Conservation (phyloP, 2,797 vertebrate species). For the Aselliscus stoliczkanus region DNA sequence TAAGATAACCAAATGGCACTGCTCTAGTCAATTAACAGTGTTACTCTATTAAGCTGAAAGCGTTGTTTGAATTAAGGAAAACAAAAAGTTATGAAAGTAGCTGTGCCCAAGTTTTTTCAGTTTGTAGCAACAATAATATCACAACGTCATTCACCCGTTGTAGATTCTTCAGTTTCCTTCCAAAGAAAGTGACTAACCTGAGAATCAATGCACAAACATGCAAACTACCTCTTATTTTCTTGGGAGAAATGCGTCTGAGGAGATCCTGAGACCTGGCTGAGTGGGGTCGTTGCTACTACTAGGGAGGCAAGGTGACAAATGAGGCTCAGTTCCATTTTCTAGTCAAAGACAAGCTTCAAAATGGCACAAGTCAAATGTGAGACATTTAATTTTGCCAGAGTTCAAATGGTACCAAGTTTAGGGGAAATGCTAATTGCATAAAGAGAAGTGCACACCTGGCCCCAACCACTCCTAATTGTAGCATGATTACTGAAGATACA, state of each 20-base stretch:
- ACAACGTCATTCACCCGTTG: neutral
- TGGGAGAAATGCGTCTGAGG: neutral
- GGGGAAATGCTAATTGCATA: neutral
- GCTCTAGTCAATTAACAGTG: neutral
- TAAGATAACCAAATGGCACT: neutral
- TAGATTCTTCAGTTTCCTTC: neutral
- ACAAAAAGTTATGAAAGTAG: neutral
- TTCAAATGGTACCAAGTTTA: neutral
- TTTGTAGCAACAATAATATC: conserved; percentile 7
- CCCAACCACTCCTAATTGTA: neutral
- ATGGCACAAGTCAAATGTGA: neutral
- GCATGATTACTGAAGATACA: neutral
- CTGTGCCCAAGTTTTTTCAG: neutral
- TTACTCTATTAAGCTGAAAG: neutral
- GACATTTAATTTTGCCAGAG: neutral
- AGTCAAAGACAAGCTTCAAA: conserved; percentile 18
- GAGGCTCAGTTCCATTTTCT: neutral
- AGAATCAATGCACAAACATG: neutral
- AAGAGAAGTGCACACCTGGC: neutral
- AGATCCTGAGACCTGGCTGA: neutral
- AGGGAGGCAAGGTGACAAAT: neutral
- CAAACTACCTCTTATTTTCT: neutral
- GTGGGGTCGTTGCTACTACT: neutral
- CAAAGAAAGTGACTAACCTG: neutral
- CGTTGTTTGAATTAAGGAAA: neutral